Evolutionary conservation across 2,113 vertebrate genomes (phyloP), one percentile per base, ranked within the genome.

Genomic region (Microcebus ravelobensis): DNA sequence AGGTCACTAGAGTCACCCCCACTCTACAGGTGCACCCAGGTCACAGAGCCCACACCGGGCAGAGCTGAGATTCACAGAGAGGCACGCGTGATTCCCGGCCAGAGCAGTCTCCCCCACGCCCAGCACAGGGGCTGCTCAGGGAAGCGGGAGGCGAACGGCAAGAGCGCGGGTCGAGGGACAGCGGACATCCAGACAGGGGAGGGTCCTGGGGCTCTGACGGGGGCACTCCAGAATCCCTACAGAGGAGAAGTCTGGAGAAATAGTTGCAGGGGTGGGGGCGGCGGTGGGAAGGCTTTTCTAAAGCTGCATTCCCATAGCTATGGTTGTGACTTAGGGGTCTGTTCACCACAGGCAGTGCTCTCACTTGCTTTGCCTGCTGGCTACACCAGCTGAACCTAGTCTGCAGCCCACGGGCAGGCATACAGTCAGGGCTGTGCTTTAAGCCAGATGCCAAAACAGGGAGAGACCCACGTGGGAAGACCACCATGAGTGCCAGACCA

Each of bases 81-180:
- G 29, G 20, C 2, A 3, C 2, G 4, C 18, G 52, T 25, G 48
- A 15, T 18, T 11, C 71, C 48, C 34, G 55, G n/a, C 52, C 5
- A 0, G 27, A 17, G n/a, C 63, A 27, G 12, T 11, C 36, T 9
- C 27, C 57, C 3, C 3, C 2, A 17, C 52, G 10, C 34, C 34
- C 20, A 34, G 21, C 25, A 18, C 0, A 6, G n/a, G 29, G 15
- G 1, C 87, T 14, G 70, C 83, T 42, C 6, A 0, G 4, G 31
- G 10, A 3, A 4, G 9, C 5, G 20, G 87, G 25, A 1, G 27
- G 5, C 13, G 6, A 4, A 29, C 0, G 0, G 17, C 39, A 50
- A 52, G 59, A 13, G 29, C 0, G 20, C 11, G 34, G 14, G 29
- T 15, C 0, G 18, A 68, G 59, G 18, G 39, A 31, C 8, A 1